Evolutionary conservation across 2,113 vertebrate species (phyloP), one percentile per base, ranked within the genome.

Genomic region (Hipposideros armiger): DNA sequence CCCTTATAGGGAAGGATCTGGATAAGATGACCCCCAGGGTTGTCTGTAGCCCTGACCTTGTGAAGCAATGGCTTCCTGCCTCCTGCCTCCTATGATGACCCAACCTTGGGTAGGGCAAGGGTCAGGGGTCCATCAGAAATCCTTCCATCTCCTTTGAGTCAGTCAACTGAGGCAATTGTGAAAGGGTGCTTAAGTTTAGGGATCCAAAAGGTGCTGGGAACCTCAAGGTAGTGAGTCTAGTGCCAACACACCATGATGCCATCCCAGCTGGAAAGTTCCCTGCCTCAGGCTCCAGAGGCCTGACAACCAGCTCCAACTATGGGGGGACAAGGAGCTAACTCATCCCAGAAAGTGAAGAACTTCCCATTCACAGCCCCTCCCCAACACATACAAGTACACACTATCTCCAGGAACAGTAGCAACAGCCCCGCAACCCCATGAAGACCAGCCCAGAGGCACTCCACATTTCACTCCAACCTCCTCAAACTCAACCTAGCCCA

Each of bases 121-220:
- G 17, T 93, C 69, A 94, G 42, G n/a, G 52, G 5, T 84, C 19
- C 40, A n/a, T 70, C 60, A 80, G 84, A 97, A 95, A 80, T 94
- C 88, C 58, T 96, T 52, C 85, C 32, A 84, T 42, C 40, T 76
- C 28, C 9, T 78, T 83, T 50, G 72, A 91, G 84, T 83, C 91
- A 56, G n/a, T 92, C 94, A 66, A 64, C 54, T 81, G 90, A 91
- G 54, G 54, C 72, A 77, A 58, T 47, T 84, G 50, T 94, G 60
- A 64, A 88, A 80, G 42, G 47, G 36, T 72, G 20, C 72, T 86
- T 67, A 83, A 50, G 69, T 14, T 80, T 40, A 58, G 47, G 24
- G 40, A 93, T 36, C 47, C 26, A 24, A 62, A 74, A 62, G 26
- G 15, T 92, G 20, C 60, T 60, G 22, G 54, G 56, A 95, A 77